Conservation (phyloP, 2,113 vertebrate genomes). For the Romanogobio albipinnatus region DNA sequence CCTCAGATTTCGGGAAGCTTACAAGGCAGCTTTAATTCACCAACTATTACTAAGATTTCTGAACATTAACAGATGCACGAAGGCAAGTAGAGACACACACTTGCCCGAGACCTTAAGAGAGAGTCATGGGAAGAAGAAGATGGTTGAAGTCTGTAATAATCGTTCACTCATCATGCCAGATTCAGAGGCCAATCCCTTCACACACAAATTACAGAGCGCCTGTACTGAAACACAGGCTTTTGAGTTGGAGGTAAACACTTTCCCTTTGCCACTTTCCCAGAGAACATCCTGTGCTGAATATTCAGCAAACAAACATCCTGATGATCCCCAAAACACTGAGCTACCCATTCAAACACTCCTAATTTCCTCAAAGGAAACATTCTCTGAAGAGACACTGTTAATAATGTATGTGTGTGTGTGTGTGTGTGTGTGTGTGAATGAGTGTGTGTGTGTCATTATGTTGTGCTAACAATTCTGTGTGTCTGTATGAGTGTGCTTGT, state of each 20-base stretch:
- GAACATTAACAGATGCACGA: background rate
- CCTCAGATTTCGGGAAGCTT: background rate
- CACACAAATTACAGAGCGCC: constrained; percentile 49
- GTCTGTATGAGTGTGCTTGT: too few relatives aligned
- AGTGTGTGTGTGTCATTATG: too few relatives aligned
- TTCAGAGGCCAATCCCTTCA: constrained; percentile 40
- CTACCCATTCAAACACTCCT: background rate
- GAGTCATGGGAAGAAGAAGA: background rate
- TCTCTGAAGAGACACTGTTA: background rate
- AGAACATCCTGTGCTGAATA: background rate
- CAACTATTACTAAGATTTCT: background rate
- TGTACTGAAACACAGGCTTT: constrained; percentile 31
- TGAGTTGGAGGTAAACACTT: constrained; percentile 27
- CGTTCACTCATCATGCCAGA: constrained; percentile 32
- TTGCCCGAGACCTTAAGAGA: background rate
- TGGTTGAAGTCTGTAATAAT: constrained; percentile 38
- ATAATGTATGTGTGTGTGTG: background rate
- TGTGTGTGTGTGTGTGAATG: too few relatives aligned
- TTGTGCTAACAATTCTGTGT: too few relatives aligned
- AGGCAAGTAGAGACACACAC: constrained; percentile 9
- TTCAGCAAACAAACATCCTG: background rate
- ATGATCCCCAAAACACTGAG: background rate
- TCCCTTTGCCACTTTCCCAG: constrained; percentile 46
- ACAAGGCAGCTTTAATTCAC: background rate
- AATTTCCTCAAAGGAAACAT: background rate